These are phyloP conservation scores for Drosophila arawakana DNA, from an alignment of 1,140 invertebrate species.

Conservation along the genomic window DNA sequence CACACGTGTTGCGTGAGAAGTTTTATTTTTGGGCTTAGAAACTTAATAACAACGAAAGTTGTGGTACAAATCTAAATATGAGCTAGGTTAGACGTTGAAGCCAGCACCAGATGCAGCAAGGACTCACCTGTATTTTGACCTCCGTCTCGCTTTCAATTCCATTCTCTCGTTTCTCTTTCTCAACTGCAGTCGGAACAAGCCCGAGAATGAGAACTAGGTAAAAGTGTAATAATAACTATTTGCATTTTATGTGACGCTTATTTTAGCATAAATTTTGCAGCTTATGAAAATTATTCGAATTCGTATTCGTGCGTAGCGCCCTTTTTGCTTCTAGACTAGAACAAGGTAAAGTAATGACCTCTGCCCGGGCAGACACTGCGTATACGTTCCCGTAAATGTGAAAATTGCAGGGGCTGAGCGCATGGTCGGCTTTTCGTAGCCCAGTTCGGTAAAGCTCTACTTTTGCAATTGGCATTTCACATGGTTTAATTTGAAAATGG, in stretches of 20 bases:
- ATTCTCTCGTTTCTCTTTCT: background rate
- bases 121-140: background rate
- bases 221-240: constrained; percentile 83
- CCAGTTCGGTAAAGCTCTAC: background rate
- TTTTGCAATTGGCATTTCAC: constrained; percentile 30
- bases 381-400: constrained; percentile 79
- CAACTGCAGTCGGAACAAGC: background rate
- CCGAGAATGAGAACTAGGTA: constrained; percentile 23
- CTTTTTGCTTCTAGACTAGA: constrained; percentile 23
- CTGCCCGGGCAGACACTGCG: constrained; percentile 61
- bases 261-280: constrained; percentile 80
- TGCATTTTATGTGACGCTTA: constrained; percentile 81
- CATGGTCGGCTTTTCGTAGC: background rate
- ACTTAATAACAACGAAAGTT: constrained; percentile 72
- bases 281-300: constrained; percentile 77
- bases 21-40: constrained; percentile 26
- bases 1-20: constrained; percentile 44
- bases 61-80: constrained; percentile 38
- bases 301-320: constrained; percentile 38
- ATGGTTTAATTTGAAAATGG: constrained; percentile 37
- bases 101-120: background rate
- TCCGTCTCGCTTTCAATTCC: background rate
- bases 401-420: constrained; percentile 55
- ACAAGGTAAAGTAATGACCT: constrained; percentile 76
- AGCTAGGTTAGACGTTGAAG: constrained; percentile 6